Conservation (phyloP, 2,888 invertebrate genomes). For the Mechanitis messenoides region DNA sequence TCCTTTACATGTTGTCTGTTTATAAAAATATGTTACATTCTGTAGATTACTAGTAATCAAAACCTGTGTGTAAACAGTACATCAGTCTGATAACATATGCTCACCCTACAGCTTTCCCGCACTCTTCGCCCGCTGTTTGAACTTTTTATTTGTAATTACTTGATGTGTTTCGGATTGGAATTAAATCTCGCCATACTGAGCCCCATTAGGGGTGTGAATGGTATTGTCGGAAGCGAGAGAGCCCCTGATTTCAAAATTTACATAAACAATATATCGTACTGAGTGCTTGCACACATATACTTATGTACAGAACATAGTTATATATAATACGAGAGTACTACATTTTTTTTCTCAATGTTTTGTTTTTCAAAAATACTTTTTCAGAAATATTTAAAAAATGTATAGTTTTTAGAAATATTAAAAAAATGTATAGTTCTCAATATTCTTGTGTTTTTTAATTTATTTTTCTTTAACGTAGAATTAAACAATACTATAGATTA, state of each 20-base stretch:
- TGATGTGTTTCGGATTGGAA: slow-evolving; percentile 69
- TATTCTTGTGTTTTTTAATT: too few species aligned
- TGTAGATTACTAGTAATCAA: not conserved
- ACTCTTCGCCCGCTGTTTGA: slow-evolving; percentile 45
- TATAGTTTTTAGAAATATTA: too few species aligned
- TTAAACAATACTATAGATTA: not conserved
- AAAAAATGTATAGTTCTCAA: too few species aligned
- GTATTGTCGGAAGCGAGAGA: slow-evolving; percentile 15
- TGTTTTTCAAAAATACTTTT: too few species aligned
- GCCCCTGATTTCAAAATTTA: not conserved
- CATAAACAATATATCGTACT: not conserved
- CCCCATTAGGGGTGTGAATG: slow-evolving; percentile 39
- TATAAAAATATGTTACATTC: too few species aligned
- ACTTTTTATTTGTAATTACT: slow-evolving; percentile 69
- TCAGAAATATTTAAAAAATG: too few species aligned
- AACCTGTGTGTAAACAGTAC: too few species aligned
- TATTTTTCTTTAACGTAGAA: too few species aligned
- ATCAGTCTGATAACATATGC: slow-evolving; percentile 26
- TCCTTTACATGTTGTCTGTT: too few species aligned
- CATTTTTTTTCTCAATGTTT: too few species aligned
- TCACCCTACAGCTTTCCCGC: slow-evolving; percentile 44
- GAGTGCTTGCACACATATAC: not conserved
- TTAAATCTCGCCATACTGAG: slow-evolving; percentile 53
- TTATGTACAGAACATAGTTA: too few species aligned
- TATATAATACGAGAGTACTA: too few species aligned